Evolutionary conservation across 2,797 vertebrate genomes (phyloP).

Genomic region (Helicolenus hilgendorfi): DNA sequence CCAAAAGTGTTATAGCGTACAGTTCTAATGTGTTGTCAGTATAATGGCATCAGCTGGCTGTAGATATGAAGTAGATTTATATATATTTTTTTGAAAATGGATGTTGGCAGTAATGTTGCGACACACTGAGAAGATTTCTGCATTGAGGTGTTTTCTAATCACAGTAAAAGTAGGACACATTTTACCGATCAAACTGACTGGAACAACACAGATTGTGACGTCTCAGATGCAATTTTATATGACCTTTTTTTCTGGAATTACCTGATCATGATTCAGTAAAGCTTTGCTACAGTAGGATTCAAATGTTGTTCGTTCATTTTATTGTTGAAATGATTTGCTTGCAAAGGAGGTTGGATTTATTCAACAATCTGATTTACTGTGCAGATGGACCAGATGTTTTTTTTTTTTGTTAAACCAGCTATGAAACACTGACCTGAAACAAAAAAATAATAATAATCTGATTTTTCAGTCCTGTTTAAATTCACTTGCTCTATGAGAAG

Average conservation of each 20-base stretch:
- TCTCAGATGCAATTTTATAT: slow-evolving; percentile 73
- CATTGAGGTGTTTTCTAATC: slow-evolving; percentile 41
- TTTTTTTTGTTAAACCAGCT: not conserved
- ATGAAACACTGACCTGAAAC: not conserved
- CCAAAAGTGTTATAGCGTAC: slow-evolving; percentile 51
- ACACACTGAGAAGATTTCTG: slow-evolving; percentile 16
- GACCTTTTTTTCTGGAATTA: slow-evolving; percentile 47
- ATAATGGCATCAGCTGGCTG: slow-evolving; percentile 59
- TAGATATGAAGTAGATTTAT: slow-evolving; percentile 74
- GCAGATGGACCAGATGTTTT: not conserved
- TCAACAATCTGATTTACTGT: not conserved
- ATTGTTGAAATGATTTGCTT: not conserved
- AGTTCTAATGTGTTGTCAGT: slow-evolving; percentile 46
- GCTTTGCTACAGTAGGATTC: slow-evolving; percentile 65
- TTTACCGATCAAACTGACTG: slow-evolving; percentile 25
- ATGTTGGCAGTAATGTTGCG: slow-evolving; percentile 46
- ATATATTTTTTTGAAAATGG: slow-evolving; percentile 59
- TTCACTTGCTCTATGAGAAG: not conserved
- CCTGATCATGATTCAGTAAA: slow-evolving; percentile 71
- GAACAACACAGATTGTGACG: slow-evolving; percentile 5
- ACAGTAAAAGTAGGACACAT: slow-evolving; percentile 21
- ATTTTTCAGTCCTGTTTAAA: not conserved
- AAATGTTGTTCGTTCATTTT: slow-evolving; percentile 4
- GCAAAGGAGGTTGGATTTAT: not conserved
- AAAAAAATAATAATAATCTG: not conserved